Evolutionary conservation across 1,140 invertebrate genomes (phyloP), one percentile per base, ranked within the genome.

Genomic region (Saccostrea glomerata): DNA sequence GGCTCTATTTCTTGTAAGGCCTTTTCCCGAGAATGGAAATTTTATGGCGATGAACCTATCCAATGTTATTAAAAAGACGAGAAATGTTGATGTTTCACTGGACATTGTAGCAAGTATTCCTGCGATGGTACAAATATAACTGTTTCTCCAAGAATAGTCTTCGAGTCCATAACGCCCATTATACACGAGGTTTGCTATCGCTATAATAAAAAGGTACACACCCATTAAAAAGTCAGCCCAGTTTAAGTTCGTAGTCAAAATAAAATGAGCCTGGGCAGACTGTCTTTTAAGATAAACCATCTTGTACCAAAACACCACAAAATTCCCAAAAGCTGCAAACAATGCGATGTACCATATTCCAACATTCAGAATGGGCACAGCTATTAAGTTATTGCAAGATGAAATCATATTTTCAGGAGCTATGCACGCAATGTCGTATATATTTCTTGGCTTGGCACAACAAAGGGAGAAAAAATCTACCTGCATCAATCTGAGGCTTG

Each of bases 81-180:
- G 91, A 54, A 91, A 93, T 20, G 97, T 96, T 1, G 96, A 96
- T 12, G 96, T 95, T 93, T 97, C 96, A 89, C 96, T 97, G 77
- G 96, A 97, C 83, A 97, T 95, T 30, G 97, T 97, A 90, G 96
- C 96, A 60, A 97, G 93, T 90, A 97, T 96, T 23, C 97, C 97
- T 94, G 94, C 96, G 73, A 96, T 92, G 84, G 95, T 94, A 91
- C 96, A 96, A 11, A 96, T 92, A 5, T 89, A 86, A 84, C 95
- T 96, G 23, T 95, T 93, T 23, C 96, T 92, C 96, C 96, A 96
- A 11, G 91, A 66, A 36, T 93, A 92, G 90, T 96, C 96, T 91
- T 96, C 93, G 7, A 95, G 93, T 63, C 95, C 95, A 90, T 96
- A 96, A 9, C 95, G 94, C 2, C 96, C 96, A 30, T 96, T 93